phyloP scores from a whole-genome alignment of 2,888 invertebrate species.

The Scaptomyza parva region DNA sequence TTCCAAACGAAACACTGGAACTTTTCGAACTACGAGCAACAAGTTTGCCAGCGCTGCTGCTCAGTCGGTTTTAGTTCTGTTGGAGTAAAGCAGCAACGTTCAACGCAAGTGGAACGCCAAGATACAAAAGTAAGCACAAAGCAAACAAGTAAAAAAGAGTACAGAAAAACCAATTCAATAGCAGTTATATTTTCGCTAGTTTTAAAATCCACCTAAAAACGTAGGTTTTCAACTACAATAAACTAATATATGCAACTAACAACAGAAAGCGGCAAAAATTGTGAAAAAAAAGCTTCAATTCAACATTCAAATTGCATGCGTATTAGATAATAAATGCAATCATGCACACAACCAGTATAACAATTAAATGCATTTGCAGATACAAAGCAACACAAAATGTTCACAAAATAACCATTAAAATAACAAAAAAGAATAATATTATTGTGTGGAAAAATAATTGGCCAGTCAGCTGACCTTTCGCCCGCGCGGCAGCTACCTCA shows the following conservation, averaged over 20 bases:
- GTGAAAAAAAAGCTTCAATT: conserved; percentile 43
- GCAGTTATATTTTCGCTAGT: conserved; percentile 7
- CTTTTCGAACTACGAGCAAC: conserved; percentile 71
- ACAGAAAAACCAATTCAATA: conserved; percentile 23
- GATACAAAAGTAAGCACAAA: conserved; percentile 69
- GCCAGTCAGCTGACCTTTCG: conserved; percentile 72
- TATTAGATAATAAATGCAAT: conserved; percentile 71
- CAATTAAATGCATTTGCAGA: conserved; percentile 10
- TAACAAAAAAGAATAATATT: conserved; percentile 8
- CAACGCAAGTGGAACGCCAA: conserved; percentile 62
- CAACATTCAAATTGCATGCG: conserved; percentile 39
- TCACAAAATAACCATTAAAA: conserved; percentile 23
- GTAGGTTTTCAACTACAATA: conserved; percentile 8
- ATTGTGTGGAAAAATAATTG: conserved; percentile 43
- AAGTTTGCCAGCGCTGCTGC: conserved; percentile 52
- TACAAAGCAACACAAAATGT: conserved; percentile 40
- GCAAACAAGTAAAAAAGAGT: conserved; percentile 42
- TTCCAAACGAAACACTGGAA: conserved; percentile 46
- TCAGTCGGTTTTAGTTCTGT: conserved; percentile 77
- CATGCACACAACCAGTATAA: conserved; percentile 13
- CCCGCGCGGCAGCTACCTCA: conserved; percentile 18
- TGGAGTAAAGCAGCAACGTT: conserved; percentile 73
- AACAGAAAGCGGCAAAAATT: conserved; percentile 41
- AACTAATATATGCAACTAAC: conserved; percentile 5
- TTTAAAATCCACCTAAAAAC: background rate